A percentile compares a stretch with the other conserved stretches of the same genome.
Conservation (phyloP, 2,113 vertebrate species). For the Corythornis vintsioides region DNA sequence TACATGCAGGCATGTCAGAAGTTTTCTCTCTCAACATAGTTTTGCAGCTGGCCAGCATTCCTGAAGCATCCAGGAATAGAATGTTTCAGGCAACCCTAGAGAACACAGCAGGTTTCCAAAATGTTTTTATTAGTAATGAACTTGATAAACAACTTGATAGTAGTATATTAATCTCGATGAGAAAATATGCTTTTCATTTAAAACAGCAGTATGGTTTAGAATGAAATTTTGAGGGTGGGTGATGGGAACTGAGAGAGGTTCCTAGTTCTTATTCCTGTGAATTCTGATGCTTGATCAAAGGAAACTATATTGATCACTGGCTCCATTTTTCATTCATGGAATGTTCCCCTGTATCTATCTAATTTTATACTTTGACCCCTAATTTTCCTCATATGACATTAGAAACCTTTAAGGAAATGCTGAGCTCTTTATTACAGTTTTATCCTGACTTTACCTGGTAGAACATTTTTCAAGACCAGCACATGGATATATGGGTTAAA, state of each 20-base stretch:
- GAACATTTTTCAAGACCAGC: neutral
- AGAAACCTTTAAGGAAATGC: neutral
- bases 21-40: slow-evolving; percentile 33
- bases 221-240: neutral
- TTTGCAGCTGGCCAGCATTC: slow-evolving; percentile 48
- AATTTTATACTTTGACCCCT: neutral
- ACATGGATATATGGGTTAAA: neutral
- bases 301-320: neutral
- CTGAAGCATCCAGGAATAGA: slow-evolving; percentile 50
- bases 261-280: neutral
- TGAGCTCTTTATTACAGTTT: neutral
- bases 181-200: slow-evolving; percentile 30
- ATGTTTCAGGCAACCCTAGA: slow-evolving; percentile 10
- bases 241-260: neutral
- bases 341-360: neutral
- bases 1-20: slow-evolving; percentile 23
- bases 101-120: slow-evolving; percentile 28
- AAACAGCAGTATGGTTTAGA: neutral
- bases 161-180: slow-evolving; percentile 28
- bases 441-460: neutral
- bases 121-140: slow-evolving; percentile 46
- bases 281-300: neutral
- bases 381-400: neutral
- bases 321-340: neutral
- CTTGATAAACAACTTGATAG: slow-evolving; percentile 41